Percentiles rank a stretch among this genome's conserved stretches.
phyloP scores from a whole-genome alignment of 1,140 invertebrate species.

The Lycorma delicatula region DNA sequence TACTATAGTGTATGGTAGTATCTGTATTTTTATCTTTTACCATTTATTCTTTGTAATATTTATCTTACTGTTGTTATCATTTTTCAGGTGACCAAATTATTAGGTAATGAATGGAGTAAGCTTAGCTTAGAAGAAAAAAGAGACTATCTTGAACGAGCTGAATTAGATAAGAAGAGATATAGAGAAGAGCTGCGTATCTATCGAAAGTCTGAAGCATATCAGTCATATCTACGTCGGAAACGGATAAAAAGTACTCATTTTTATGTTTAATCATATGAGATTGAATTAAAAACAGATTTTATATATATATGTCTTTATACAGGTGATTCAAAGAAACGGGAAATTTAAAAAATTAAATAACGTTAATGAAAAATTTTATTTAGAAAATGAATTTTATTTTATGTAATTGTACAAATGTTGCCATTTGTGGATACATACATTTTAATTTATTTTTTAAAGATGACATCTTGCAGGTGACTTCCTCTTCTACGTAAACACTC shows the following conservation, averaged over 20 bases:
- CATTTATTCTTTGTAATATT: background rate
- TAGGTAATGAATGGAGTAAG: slow-evolving; percentile 49
- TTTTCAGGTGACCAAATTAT: slow-evolving; percentile 45
- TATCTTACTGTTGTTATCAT: slow-evolving; percentile 12
- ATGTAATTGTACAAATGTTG: no score
- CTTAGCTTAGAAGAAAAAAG: slow-evolving; percentile 44
- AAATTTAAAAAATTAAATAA: no score
- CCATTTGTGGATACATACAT: no score
- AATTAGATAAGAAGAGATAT: slow-evolving; percentile 47
- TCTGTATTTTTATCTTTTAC: background rate
- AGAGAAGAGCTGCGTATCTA: slow-evolving; percentile 47
- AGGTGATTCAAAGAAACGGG: no score
- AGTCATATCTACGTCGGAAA: slow-evolving; percentile 45
- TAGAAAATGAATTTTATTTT: no score
- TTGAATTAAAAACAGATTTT: no score
- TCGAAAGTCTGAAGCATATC: slow-evolving; percentile 46
- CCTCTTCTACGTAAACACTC: no score
- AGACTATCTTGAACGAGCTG: slow-evolving; percentile 45
- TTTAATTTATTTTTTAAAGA: no score
- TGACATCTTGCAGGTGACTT: no score
- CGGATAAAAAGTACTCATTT: slow-evolving; percentile 38
- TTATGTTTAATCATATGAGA: no score
- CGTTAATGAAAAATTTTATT: no score
- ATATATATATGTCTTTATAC: no score
- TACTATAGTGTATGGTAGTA: background rate